phyloP scores from a whole-genome alignment of 1,140 invertebrate genomes.

The Aphelinus atriplicis region DNA sequence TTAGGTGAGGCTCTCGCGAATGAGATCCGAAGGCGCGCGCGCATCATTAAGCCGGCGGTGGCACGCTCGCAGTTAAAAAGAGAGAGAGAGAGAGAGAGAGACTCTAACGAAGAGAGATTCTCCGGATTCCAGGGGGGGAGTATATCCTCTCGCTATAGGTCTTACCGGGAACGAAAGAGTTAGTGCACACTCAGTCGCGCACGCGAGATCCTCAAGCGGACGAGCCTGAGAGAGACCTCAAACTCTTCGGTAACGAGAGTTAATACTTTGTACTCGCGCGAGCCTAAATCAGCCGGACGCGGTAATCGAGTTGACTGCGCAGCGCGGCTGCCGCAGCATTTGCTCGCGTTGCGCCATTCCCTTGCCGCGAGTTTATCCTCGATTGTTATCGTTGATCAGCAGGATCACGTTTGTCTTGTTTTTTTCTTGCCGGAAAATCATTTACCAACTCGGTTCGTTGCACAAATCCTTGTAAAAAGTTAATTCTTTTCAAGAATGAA shows the following conservation, averaged over 20 bases:
- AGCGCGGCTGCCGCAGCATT: no score
- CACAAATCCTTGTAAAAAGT: no score
- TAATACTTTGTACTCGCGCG: neutral
- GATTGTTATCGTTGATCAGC: no score
- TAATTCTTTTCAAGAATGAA: no score
- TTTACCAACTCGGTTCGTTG: no score
- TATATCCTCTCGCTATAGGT: constrained; percentile 5
- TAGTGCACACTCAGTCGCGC: neutral
- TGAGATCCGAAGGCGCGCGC: neutral
- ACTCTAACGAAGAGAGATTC: constrained; percentile 50
- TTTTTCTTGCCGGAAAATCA: no score
- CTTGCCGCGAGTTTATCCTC: no score
- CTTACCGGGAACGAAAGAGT: constrained; percentile 10
- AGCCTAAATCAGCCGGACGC: constrained; percentile 25
- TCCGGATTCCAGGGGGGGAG: constrained; percentile 41
- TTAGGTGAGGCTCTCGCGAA: neutral
- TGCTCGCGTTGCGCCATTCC: no score
- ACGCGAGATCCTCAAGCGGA: neutral
- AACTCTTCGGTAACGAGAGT: neutral
- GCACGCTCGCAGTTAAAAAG: neutral
- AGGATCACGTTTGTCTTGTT: no score
- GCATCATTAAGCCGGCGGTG: constrained; percentile 9
- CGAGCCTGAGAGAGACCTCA: neutral
- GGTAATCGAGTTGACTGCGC: constrained; percentile 14
- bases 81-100: constrained; percentile 34